A percentile compares a stretch with the other conserved stretches of the same genome.
These are phyloP conservation scores for Raja brachyura DNA, from an alignment of 2,113 vertebrate genomes.

Conservation along the genomic window DNA sequence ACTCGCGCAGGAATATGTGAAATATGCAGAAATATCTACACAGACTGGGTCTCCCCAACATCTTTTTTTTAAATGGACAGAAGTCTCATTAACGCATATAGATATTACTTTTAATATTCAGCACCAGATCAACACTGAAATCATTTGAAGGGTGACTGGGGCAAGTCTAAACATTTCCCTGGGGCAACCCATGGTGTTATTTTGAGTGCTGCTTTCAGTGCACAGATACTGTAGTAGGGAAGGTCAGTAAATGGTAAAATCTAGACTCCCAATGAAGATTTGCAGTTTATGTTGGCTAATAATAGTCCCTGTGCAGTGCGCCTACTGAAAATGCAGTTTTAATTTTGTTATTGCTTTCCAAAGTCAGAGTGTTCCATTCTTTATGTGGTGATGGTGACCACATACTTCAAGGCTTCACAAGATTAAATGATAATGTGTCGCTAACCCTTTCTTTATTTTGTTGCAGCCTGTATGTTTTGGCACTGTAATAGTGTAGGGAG, in stretches of 20 bases:
- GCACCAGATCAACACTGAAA: not conserved
- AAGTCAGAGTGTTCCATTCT: not conserved
- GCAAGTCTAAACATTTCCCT: not conserved
- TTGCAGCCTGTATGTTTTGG: not conserved
- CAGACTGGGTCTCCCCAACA: not conserved
- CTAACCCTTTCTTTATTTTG: not conserved
- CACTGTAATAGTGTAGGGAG: not conserved
- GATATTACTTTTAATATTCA: not conserved
- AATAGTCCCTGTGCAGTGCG: not conserved
- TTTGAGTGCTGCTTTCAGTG: not conserved
- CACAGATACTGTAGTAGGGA: not conserved
- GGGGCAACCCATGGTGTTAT: not conserved
- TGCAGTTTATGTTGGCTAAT: not conserved
- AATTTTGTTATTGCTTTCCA: too few relatives aligned
- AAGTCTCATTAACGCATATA: not conserved
- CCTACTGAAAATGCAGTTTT: too few relatives aligned
- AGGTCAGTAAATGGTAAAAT: not conserved
- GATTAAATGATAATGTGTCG: not conserved
- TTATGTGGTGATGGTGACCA: not conserved
- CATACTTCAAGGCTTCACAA: not conserved
- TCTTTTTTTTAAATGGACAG: not conserved
- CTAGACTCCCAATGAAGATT: not conserved
- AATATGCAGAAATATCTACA: too few relatives aligned
- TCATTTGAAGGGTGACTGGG: not conserved
- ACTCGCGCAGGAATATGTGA: too few relatives aligned